Conservation (phyloP, 2,113 vertebrate species). For the Daphoenositta chrysoptera region DNA sequence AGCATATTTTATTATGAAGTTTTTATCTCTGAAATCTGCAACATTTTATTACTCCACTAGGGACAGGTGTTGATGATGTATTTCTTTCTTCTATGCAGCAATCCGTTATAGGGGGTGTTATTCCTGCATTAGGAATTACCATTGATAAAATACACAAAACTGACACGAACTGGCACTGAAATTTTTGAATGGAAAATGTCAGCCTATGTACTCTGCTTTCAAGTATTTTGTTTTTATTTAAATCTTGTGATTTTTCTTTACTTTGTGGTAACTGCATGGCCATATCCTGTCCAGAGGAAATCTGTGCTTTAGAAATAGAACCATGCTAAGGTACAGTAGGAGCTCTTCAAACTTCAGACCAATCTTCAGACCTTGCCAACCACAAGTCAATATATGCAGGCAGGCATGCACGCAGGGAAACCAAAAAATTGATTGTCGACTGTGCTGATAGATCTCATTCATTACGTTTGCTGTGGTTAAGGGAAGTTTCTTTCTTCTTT, state of each 20-base stretch:
- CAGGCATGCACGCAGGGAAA: neutral
- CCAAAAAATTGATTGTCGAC: fast-evolving
- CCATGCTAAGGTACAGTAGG: fast-evolving
- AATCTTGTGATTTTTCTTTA: neutral
- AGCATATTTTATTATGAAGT: conserved; percentile 49
- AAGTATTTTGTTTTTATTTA: neutral
- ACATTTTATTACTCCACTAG: conserved; percentile 24
- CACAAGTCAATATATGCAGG: neutral
- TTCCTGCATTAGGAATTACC: neutral
- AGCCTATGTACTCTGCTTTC: neutral
- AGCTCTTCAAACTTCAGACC: neutral
- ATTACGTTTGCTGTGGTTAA: neutral
- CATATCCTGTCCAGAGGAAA: neutral
- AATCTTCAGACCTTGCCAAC: neutral
- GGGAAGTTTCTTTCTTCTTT: neutral
- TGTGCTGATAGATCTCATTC: neutral
- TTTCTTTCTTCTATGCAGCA: neutral
- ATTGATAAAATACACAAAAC: neutral
- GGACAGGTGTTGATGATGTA: neutral
- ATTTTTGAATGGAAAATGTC: neutral
- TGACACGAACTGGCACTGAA: neutral
- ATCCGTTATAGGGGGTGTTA: neutral
- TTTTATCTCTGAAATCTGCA: conserved; percentile 54
- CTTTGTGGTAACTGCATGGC: neutral
- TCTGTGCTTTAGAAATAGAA: neutral